Evolutionary conservation across 1,140 invertebrate species (phyloP).

Genomic region (Trachymyrmex cornetzi): DNA sequence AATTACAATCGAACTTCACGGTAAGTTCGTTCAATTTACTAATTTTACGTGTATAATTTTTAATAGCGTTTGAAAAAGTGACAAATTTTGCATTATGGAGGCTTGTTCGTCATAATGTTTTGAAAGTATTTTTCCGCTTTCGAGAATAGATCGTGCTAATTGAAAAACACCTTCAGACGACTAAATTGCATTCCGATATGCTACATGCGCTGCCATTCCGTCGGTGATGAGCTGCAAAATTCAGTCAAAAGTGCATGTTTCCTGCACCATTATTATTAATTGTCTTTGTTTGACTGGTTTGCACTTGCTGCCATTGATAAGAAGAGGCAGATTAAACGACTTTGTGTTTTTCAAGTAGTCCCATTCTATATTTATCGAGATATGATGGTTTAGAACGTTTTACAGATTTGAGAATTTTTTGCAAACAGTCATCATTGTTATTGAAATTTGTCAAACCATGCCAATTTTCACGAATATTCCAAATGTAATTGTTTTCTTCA

Average conservation of each 20-base stretch:
- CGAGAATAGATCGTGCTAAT: background rate
- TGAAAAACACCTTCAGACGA: background rate
- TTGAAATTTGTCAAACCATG: background rate
- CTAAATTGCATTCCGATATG: background rate
- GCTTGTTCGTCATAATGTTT: background rate
- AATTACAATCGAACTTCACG: no score
- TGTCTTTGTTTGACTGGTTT: background rate
- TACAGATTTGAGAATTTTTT: background rate
- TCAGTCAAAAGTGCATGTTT: constrained; percentile 11
- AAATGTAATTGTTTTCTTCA: no score
- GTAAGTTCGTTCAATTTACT: no score
- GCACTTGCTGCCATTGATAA: constrained; percentile 14
- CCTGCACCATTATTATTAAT: background rate
- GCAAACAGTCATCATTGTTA: background rate
- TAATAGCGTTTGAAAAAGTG: background rate
- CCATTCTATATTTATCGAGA: background rate
- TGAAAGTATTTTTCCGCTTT: background rate
- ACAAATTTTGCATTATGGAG: background rate
- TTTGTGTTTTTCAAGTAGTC: background rate
- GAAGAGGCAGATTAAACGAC: background rate
- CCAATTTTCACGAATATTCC: background rate
- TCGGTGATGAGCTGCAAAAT: background rate
- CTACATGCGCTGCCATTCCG: background rate
- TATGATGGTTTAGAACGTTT: background rate
- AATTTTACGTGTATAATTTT: background rate